phyloP scores from a whole-genome alignment of 2,113 vertebrate species.

The Dascyllus trimaculatus region DNA sequence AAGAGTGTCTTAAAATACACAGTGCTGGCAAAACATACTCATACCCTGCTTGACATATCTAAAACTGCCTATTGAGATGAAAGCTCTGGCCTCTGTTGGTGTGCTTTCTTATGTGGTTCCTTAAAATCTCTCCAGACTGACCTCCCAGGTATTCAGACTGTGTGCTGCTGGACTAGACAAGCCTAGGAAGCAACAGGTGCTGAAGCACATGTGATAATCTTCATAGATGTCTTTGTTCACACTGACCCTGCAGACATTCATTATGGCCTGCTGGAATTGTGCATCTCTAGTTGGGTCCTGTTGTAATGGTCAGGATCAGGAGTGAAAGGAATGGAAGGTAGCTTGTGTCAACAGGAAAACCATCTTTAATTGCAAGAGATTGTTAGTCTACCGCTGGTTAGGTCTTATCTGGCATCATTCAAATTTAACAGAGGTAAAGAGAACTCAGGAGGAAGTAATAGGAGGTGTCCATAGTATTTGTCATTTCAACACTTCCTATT shows the following conservation, averaged over 20 bases:
- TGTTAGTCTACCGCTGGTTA: too few relatives aligned
- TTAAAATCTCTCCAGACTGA: slow-evolving; percentile 20
- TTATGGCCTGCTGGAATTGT: not conserved
- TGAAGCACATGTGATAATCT: slow-evolving; percentile 9
- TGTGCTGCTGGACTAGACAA: slow-evolving; percentile 4
- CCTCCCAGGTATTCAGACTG: slow-evolving; percentile 28
- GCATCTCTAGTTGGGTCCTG: not conserved
- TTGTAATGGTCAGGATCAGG: not conserved
- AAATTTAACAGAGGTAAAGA: too few relatives aligned
- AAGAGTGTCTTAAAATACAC: slow-evolving; percentile 24
- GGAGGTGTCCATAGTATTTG: too few relatives aligned
- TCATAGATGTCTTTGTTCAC: not conserved
- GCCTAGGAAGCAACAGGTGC: not conserved
- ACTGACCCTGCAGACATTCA: not conserved
- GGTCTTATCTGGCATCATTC: too few relatives aligned
- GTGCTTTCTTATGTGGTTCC: slow-evolving; percentile 35
- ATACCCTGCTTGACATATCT: slow-evolving; percentile 1
- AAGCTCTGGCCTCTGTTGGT: slow-evolving; percentile 24
- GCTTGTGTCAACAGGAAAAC: not conserved
- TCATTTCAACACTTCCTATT: too few relatives aligned
- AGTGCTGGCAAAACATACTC: slow-evolving; percentile 14
- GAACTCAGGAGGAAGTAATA: too few relatives aligned
- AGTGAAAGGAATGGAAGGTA: not conserved
- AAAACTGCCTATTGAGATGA: slow-evolving; percentile 23
- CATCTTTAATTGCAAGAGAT: too few relatives aligned